phyloP scores from a whole-genome alignment of 2,797 vertebrate genomes.

The Anguilla pacifica region DNA sequence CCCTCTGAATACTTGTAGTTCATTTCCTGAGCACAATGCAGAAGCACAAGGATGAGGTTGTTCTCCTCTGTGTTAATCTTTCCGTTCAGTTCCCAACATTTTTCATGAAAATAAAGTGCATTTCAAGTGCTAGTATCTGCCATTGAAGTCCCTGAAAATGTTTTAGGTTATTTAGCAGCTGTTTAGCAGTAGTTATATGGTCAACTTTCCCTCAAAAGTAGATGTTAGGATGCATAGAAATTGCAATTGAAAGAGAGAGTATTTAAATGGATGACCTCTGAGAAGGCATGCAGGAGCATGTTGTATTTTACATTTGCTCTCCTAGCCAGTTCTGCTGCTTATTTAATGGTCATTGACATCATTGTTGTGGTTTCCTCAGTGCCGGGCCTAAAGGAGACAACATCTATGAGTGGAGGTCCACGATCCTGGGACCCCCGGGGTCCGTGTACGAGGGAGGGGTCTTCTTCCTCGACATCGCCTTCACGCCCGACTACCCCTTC shows the following conservation, averaged over 20 bases:
- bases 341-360: neutral
- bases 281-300: neutral
- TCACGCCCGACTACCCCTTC: constrained; percentile 95
- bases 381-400: constrained; percentile 96
- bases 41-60: neutral
- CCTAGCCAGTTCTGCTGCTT: neutral
- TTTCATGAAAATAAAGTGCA: neutral
- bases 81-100: neutral
- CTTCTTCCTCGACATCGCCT: constrained; percentile 95
- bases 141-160: neutral
- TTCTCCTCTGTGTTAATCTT: neutral
- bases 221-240: neutral
- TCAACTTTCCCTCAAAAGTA: neutral
- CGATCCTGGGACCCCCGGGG: constrained; percentile 92
- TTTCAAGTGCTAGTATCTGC: neutral
- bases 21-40: neutral
- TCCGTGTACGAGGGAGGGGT: constrained; percentile 96
- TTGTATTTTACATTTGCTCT: neutral
- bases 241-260: neutral
- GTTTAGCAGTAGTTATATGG: neutral
- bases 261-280: neutral
- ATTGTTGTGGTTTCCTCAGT: constrained; percentile 57
- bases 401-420: constrained; percentile 95
- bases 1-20: neutral
- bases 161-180: neutral